phyloP scores from a whole-genome alignment of 2,888 invertebrate species.

The Bruchidius siliquastri region DNA sequence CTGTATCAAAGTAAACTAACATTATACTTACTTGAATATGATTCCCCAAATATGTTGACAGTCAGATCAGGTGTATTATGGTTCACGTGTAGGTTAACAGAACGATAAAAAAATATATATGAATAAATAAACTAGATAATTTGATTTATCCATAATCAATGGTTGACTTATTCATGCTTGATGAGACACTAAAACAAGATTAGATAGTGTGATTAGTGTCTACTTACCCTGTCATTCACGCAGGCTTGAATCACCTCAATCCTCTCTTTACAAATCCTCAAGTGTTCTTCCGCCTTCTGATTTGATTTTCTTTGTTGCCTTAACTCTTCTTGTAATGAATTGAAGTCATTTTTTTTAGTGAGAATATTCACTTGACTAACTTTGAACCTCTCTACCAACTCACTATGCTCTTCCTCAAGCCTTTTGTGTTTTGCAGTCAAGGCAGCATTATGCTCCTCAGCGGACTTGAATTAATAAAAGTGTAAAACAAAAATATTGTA shows the following conservation, averaged over 20 bases:
- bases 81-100: too few relatives aligned
- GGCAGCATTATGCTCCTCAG: conserved; percentile 14
- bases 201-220: not conserved
- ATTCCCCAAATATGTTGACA: too few relatives aligned
- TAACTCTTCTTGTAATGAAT: conserved; percentile 17
- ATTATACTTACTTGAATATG: too few relatives aligned
- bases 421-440: conserved; percentile 14
- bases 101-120: too few relatives aligned
- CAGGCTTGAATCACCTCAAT: conserved; percentile 12
- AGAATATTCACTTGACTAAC: conserved; percentile 20
- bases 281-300: conserved; percentile 15
- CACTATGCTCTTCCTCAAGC: conserved; percentile 18
- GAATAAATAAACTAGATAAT: too few relatives aligned
- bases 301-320: conserved; percentile 17
- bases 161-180: too few relatives aligned
- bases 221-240: conserved; percentile 7
- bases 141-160: too few relatives aligned
- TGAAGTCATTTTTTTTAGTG: conserved; percentile 21
- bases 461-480: conserved; percentile 2
- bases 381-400: conserved; percentile 16
- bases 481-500: not conserved
- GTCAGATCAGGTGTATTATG: too few relatives aligned
- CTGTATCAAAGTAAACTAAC: too few relatives aligned
- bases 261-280: conserved; percentile 23
- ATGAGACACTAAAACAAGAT: not conserved